A percentile compares a stretch with the other conserved stretches of the same genome.
phyloP scores from a whole-genome alignment of 53 echinoderm and acorn worm genomes.

The Glandiceps talaboti region DNA sequence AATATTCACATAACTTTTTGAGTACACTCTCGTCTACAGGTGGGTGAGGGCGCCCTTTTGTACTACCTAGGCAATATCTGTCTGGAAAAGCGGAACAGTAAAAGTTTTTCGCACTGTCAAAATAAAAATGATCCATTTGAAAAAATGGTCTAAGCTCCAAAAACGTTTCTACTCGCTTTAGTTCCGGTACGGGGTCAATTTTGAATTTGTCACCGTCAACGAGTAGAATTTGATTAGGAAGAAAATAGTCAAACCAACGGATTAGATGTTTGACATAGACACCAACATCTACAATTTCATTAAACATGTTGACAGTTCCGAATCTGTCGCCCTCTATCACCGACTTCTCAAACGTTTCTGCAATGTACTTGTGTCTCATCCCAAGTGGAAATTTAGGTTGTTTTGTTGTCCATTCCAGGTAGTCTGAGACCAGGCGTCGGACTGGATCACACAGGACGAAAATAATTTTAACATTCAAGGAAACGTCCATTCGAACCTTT shows the following conservation, averaged over 20 bases:
- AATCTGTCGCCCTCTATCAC: constrained; percentile 29
- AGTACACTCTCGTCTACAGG: constrained; percentile 33
- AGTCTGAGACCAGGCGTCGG: constrained; percentile 72
- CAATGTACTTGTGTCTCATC: constrained; percentile 5
- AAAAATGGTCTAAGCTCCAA: constrained; percentile 50
- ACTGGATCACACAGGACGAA: constrained; percentile 78
- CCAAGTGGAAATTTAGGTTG: neutral
- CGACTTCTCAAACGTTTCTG: constrained; percentile 48
- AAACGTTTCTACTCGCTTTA: constrained; percentile 52
- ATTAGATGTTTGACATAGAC: constrained; percentile 50
- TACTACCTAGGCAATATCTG: constrained; percentile 37
- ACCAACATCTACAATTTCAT: constrained; percentile 49
- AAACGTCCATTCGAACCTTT: constrained; percentile 16
- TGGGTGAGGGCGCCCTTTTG: constrained; percentile 71
- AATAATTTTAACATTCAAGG: constrained; percentile 51
- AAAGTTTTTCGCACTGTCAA: constrained; percentile 54
- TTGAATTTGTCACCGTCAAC: constrained; percentile 59
- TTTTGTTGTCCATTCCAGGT: constrained; percentile 24
- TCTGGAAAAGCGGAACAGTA: constrained; percentile 46
- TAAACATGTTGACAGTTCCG: constrained; percentile 25
- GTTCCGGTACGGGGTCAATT: constrained; percentile 38
- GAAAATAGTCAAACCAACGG: constrained; percentile 48
- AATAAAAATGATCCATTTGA: constrained; percentile 58
- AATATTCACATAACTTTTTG: constrained; percentile 46
- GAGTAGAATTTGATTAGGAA: constrained; percentile 38